Conservation (phyloP, 2,113 vertebrate genomes). For the Struthidea cinerea region DNA sequence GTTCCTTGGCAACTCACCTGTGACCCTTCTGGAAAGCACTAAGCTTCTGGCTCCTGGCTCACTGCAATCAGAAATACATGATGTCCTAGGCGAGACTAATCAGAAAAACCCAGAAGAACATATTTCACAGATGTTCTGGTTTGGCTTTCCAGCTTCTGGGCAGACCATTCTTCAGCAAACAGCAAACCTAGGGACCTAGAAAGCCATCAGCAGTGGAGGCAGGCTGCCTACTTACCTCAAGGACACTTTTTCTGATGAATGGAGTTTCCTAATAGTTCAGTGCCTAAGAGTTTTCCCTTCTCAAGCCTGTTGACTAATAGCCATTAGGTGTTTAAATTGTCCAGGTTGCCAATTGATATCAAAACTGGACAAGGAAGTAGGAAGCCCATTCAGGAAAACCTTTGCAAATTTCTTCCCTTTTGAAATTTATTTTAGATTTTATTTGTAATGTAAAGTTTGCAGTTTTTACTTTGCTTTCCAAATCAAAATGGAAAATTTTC, state of each 20-base stretch:
- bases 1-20: neutral
- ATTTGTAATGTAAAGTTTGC: neutral
- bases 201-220: neutral
- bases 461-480: neutral
- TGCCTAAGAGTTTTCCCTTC: neutral
- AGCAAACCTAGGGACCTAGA: neutral
- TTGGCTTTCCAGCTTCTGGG: neutral
- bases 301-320: neutral
- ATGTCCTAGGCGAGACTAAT: neutral
- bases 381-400: neutral
- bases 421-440: neutral
- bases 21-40: neutral
- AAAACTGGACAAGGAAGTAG: neutral
- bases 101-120: neutral
- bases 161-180: neutral
- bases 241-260: neutral
- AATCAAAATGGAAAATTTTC: neutral
- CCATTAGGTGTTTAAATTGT: neutral
- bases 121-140: neutral
- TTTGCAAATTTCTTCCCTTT: neutral
- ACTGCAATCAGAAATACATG: neutral
- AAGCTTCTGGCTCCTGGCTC: neutral
- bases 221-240: neutral
- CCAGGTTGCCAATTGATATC: neutral
- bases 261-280: neutral